Percentiles rank a stretch among this genome's conserved stretches.
These are phyloP conservation scores for Drosophila willistoni DNA, from an alignment of 1,140 invertebrate species.

Conservation along the genomic window DNA sequence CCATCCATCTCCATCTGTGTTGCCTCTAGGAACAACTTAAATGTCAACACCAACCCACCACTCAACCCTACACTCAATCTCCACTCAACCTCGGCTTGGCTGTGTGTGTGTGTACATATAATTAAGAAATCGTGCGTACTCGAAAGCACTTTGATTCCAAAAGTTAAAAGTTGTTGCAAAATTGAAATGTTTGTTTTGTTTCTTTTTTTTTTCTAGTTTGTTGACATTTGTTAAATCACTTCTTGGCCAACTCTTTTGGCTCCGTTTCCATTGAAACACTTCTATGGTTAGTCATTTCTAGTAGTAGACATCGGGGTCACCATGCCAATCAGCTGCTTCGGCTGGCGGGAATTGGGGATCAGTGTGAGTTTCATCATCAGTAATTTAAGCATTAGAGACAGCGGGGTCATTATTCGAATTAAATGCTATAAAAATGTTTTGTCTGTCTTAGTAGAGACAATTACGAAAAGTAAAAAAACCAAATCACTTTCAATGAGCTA, in stretches of 20 bases:
- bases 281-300: neutral
- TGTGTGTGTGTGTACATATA: conserved; percentile 65
- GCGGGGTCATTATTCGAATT: conserved; percentile 27
- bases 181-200: conserved; percentile 54
- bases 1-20: conserved; percentile 1
- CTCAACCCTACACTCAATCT: conserved; percentile 19
- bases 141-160: conserved; percentile 49
- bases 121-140: conserved; percentile 67
- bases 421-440: conserved; percentile 42
- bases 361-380: conserved; percentile 7
- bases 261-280: conserved; percentile 45
- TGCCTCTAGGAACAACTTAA: conserved; percentile 44
- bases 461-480: conserved; percentile 52
- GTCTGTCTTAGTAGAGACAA: conserved; percentile 40
- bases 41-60: conserved; percentile 49
- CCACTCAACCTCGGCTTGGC: conserved; percentile 1
- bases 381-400: conserved; percentile 21
- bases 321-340: too few species aligned
- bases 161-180: conserved; percentile 34
- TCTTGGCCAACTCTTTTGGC: neutral
- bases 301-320: too few species aligned
- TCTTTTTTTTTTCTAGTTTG: conserved; percentile 60
- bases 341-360: too few species aligned
- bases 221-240: conserved; percentile 72
- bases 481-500: conserved; percentile 35